phyloP scores from a whole-genome alignment of 2,888 invertebrate genomes.

The Sepiola atlantica region DNA sequence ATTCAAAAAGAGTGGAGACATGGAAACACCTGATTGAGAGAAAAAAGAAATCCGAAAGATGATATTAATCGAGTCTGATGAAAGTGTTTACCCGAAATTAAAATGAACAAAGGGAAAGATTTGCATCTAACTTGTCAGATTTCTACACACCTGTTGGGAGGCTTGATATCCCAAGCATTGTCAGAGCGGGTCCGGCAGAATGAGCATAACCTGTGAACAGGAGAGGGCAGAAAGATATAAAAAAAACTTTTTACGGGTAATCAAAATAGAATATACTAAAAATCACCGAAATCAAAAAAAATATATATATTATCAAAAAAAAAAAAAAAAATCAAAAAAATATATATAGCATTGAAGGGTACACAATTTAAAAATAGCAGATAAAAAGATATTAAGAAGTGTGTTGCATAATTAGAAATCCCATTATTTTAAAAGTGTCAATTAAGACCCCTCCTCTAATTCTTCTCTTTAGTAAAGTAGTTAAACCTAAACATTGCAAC shows the following conservation, averaged over 20 bases:
- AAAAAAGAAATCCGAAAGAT: neutral
- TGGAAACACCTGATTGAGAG: neutral
- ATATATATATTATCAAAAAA: neutral
- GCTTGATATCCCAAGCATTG: conserved; percentile 45
- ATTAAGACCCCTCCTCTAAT: too few species aligned
- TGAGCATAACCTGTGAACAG: conserved; percentile 44
- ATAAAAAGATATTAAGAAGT: too few species aligned
- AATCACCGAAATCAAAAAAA: neutral
- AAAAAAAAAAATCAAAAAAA: neutral
- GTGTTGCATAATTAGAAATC: too few species aligned
- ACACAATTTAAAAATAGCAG: neutral
- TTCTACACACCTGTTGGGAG: conserved; percentile 49
- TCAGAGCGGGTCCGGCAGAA: conserved; percentile 41
- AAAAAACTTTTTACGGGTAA: neutral
- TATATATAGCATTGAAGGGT: neutral
- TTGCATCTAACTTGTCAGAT: neutral
- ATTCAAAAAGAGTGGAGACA: too few species aligned
- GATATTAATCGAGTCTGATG: neutral
- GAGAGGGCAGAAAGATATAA: neutral
- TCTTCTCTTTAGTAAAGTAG: too few species aligned
- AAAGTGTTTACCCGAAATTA: neutral
- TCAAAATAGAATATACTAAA: neutral
- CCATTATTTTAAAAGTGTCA: too few species aligned
- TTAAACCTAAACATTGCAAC: too few species aligned
- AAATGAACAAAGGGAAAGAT: neutral